Conservation (phyloP, 2,888 invertebrate species). For the Cataglyphis rosenhaueri region DNA sequence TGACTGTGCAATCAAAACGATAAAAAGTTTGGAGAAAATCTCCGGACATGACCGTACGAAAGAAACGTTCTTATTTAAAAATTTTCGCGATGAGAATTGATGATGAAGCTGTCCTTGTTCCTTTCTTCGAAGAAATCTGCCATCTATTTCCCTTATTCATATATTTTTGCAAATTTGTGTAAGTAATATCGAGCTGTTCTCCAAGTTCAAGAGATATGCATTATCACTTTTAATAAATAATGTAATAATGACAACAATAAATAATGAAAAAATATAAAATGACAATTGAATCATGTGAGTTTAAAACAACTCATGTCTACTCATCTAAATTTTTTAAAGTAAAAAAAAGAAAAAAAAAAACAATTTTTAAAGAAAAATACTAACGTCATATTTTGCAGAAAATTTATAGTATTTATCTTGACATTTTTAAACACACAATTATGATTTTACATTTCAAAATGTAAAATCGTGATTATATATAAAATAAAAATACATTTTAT, state of each 20-base stretch:
- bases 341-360: too few relatives aligned
- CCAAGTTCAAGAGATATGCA: too few relatives aligned
- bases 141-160: background rate
- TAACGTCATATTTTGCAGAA: too few relatives aligned
- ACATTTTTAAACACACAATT: too few relatives aligned
- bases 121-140: background rate
- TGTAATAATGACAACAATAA: background rate
- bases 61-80: constrained; percentile 10
- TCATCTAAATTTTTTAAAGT: too few relatives aligned
- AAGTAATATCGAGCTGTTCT: background rate
- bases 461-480: too few relatives aligned
- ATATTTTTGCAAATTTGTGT: background rate
- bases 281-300: background rate
- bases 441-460: too few relatives aligned
- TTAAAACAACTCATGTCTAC: too few relatives aligned
- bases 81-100: background rate
- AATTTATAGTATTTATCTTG: too few relatives aligned
- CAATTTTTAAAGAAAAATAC: too few relatives aligned
- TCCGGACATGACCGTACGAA: background rate
- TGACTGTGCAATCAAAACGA: constrained; percentile 26
- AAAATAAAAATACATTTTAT: too few relatives aligned
- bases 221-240: too few relatives aligned
- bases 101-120: background rate
- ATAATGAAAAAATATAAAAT: background rate
- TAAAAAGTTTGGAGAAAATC: constrained; percentile 12